Base-by-base conservation (phyloP, 2,888 invertebrate genomes). In the Drosophila picticornis region DNA sequence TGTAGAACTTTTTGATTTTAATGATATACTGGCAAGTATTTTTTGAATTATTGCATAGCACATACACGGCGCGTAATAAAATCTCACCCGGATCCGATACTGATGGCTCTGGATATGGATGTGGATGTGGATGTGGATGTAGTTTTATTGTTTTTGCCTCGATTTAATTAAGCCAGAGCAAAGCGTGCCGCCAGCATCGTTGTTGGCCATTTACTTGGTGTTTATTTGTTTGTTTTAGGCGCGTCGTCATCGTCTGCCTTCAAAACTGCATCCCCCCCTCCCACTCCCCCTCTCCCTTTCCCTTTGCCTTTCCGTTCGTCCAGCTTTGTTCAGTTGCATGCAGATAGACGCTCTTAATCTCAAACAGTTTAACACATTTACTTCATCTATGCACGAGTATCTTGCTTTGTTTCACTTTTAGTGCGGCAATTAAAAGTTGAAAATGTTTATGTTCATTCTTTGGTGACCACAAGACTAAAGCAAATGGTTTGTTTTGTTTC, bases 141-240 rank as follows among this genome's bases (percentile, higher is more conserved):
- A 75, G 80, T 86, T 87, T 87, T 87, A 88, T 90, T 90, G 86
- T 82, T 84, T 81, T 71, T 77, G 60, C 64, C 73, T 71, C 83
- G 88, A 90, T 87, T 87, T 90, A 87, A 87, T 87, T 87, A 87
- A 90, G 81, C 66, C 77, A 75, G 64, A 71, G 66, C 77, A 88
- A 88, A 86, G 87, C 87, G 90, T 85, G 88, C 90, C 87, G 85
- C 73, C 82, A 65, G 70, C 79, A 70, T 59, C 75, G 79, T 70
- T 79, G 90, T 77, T 84, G 76, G 80, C 77, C 84, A 86, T 85
- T 88, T 82, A 82, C 72, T 87, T 83, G 73, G 69, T 78, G 77
- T 88, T 90, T 88, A 87, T 87, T 87, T 87, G 86, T 87, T 87
- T 87, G 90, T 81, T 88, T 87, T 85, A 90, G 86, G 90, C 86